Base-by-base conservation (phyloP, 2,797 vertebrate species). In the Spinus olivaceus region DNA sequence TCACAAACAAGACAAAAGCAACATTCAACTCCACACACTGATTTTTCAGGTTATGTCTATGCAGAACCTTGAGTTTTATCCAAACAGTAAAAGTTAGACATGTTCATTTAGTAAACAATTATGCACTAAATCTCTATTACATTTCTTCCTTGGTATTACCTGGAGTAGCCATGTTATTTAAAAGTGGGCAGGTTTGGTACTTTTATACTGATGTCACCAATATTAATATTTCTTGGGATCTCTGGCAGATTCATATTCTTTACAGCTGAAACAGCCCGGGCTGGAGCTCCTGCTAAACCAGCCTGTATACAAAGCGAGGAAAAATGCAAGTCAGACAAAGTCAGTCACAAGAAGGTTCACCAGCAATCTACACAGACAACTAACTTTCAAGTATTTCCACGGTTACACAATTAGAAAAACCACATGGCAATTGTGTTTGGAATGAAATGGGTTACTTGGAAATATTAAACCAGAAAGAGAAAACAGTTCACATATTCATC, bases 141-240 rank as follows among this genome's bases (percentile, higher is more conserved):
- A 93, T 57, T 90, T 95, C 72, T 92, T 87, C 76, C 98, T 98
- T 97, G 64, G 67, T 98, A 98, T 98, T 98, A 98, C 98, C 98
- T 98, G 97, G 95, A 97, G 96, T 94, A 96, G 97, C 94, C 97
- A 98, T 98, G 97, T 98, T 99, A 99, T 98, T 99, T 99, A 98
- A 99, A 99, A 97, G 99, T 99, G 94, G 99, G 99, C 97, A 99
- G 98, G 98, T 99, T 99, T 99, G 99, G 99, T 98, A 99, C 99
- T 99, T 99, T 99, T 98, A 99, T 99, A 99, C 99, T 99, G 99
- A 99, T 99, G 98, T 99, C 99, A 98, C 99, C 99, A 98, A 99
- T 99, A 98, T 99, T 99, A 98, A 99, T 99, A 99, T 99, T 99
- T 98, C 99, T 98, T 98, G 99, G 99, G 98, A 99, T 99, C 98